Base-by-base conservation (phyloP, 2,888 invertebrate species). In the Neoitamus cyanurus region DNA sequence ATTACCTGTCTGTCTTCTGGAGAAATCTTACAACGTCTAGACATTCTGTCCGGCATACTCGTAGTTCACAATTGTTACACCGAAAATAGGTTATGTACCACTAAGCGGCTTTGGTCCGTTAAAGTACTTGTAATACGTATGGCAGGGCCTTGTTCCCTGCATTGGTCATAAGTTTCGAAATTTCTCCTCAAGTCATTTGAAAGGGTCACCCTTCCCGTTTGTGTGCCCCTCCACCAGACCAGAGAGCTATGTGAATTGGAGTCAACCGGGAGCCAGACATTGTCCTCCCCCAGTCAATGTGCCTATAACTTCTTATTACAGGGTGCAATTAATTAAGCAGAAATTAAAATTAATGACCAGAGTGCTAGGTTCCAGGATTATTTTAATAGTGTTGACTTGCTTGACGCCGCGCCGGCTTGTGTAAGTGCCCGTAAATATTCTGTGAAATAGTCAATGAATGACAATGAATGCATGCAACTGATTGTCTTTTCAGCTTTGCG, bases 291-390 rank as follows among this genome's bases (percentile, higher is more conserved):
- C 25, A 77, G 77, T 77, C 77, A 77, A 77, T 77, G 77, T 3
- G 77, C 30, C 77, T 77, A 77, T 77, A 77, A 46, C 15, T 77
- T 48, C 48, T 77, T 46, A 77, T 77, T 77, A 77, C 46, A 36
- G 28, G 9, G 48, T 28, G 46, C 77, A 77, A 77, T 77, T 77
- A 77, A 77, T 77, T 77, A 77, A 36, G 34, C n/a, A 46, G 25
- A 46, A 77, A 77, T 77, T 77, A 77, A 77, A 77, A 77, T 77
- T 9, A 77, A 77, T 77, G 77, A 31, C 30, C 9, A 7, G 28
- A 42, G 31, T 37, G 77, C 77, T 13, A n/a, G 58, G 58, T 11
- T 46, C 46, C 9, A 42, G 77, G 77, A 77, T 77, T 77, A 77
- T 77, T 77, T 42, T 77, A 36, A 42, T 42, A 46, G 42, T 42